phyloP scores from a whole-genome alignment of 2,888 invertebrate genomes.

The Drosophila fungiperda region DNA sequence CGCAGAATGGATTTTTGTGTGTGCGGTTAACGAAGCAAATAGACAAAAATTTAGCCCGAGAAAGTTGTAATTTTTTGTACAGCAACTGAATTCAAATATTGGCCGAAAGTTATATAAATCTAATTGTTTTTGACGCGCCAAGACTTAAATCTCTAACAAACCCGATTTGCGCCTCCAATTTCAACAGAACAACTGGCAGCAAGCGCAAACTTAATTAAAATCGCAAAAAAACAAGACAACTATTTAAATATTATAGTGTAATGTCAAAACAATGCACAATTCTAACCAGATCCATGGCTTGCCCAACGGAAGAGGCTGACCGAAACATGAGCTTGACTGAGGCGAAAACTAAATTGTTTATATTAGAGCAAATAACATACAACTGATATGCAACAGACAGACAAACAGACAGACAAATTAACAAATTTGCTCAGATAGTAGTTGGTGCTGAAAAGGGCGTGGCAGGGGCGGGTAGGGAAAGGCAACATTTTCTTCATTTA shows the following conservation, averaged over 20 bases:
- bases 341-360: conserved; percentile 41
- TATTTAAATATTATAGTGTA: conserved; percentile 49
- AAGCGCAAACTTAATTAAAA: conserved; percentile 66
- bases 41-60: conserved; percentile 51
- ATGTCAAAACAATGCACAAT: conserved; percentile 53
- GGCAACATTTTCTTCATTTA: conserved; percentile 14
- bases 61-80: conserved; percentile 38
- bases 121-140: conserved; percentile 52
- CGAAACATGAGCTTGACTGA: conserved; percentile 25
- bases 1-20: conserved; percentile 60
- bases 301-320: not conserved
- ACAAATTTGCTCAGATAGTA: conserved; percentile 19
- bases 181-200: conserved; percentile 15
- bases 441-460: not conserved
- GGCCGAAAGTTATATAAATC: conserved; percentile 63
- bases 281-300: not conserved
- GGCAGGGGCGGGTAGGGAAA: not conserved
- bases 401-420: conserved; percentile 24
- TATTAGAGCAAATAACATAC: conserved; percentile 43
- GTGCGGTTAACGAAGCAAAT: conserved; percentile 78
- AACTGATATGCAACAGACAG: conserved; percentile 58
- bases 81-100: conserved; percentile 52
- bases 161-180: conserved; percentile 40
- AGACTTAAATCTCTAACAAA: conserved; percentile 34
- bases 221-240: conserved; percentile 40